Evolutionary conservation across 1,140 invertebrate genomes (phyloP).

Genomic region (Aphelenchoides besseyi): DNA sequence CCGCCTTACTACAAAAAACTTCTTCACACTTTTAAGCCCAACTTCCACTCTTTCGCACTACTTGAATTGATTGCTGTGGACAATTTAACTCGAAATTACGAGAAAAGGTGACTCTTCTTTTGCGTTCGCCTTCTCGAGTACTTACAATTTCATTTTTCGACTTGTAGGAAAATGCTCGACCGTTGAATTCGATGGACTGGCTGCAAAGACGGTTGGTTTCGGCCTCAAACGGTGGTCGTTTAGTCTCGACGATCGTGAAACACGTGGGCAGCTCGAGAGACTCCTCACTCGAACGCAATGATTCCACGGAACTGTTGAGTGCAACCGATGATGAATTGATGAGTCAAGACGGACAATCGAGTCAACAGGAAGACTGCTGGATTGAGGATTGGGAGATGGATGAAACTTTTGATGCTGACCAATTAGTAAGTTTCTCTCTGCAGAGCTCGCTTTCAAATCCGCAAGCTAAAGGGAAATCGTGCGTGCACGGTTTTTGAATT

Average conservation of each 20-base stretch:
- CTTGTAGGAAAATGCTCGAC: too few relatives aligned
- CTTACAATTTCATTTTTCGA: too few relatives aligned
- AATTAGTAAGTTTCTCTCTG: neutral
- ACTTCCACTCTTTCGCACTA: too few relatives aligned
- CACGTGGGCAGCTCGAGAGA: neutral
- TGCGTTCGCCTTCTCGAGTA: too few relatives aligned
- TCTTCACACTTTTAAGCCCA: too few relatives aligned
- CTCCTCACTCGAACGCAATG: neutral
- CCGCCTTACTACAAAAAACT: too few relatives aligned
- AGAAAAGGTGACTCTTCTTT: too few relatives aligned
- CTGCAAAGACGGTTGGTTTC: neutral
- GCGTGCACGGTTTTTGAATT: too few relatives aligned
- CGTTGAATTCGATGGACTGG: neutral
- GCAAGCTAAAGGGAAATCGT: too few relatives aligned
- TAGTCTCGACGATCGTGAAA: neutral
- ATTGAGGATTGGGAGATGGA: neutral
- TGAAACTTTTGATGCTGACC: neutral
- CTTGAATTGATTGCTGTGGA: too few relatives aligned
- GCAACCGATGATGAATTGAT: neutral
- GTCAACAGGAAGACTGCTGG: constrained; percentile 1
- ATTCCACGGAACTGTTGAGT: neutral
- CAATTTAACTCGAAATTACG: too few relatives aligned
- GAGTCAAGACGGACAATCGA: neutral
- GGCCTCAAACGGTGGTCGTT: neutral
- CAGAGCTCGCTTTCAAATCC: too few relatives aligned